Evolutionary conservation across 2,888 invertebrate genomes (phyloP).

Genomic region (Calliopum simillimum): DNA sequence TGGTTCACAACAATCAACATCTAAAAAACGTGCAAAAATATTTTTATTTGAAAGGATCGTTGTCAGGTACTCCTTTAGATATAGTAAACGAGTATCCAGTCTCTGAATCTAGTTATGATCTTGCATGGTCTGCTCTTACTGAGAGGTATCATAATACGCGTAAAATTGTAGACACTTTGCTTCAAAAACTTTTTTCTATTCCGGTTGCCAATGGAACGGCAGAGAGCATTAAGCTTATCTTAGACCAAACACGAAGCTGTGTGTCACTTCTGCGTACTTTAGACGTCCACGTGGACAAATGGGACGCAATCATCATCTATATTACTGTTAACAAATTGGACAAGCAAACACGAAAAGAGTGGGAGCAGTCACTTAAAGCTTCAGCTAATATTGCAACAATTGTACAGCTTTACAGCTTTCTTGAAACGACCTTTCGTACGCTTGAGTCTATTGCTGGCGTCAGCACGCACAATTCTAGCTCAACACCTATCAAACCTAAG

Average conservation of each 20-base stretch:
- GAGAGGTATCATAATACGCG: conserved; percentile 28
- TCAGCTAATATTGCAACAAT: conserved; percentile 19
- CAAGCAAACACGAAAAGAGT: background rate
- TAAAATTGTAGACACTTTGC: conserved; percentile 12
- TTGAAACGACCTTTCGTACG: conserved; percentile 15
- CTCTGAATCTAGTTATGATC: background rate
- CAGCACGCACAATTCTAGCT: too few species aligned
- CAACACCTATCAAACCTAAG: too few species aligned
- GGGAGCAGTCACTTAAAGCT: conserved; percentile 21
- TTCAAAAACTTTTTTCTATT: background rate
- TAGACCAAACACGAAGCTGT: conserved; percentile 28
- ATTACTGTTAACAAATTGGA: background rate
- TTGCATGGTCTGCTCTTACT: conserved; percentile 24
- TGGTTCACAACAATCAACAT: background rate
- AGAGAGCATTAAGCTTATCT: conserved; percentile 11
- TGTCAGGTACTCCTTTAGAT: background rate
- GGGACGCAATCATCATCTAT: background rate
- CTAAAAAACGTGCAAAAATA: background rate
- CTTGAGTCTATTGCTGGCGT: background rate
- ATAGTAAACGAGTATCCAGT: background rate
- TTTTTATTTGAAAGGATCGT: background rate
- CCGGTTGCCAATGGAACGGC: conserved; percentile 11
- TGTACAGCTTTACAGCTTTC: background rate
- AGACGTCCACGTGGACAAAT: background rate
- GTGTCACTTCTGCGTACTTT: conserved; percentile 13